These are phyloP conservation scores for Seriola aureovittata DNA, from an alignment of 2,113 vertebrate species.

Conservation along the genomic window DNA sequence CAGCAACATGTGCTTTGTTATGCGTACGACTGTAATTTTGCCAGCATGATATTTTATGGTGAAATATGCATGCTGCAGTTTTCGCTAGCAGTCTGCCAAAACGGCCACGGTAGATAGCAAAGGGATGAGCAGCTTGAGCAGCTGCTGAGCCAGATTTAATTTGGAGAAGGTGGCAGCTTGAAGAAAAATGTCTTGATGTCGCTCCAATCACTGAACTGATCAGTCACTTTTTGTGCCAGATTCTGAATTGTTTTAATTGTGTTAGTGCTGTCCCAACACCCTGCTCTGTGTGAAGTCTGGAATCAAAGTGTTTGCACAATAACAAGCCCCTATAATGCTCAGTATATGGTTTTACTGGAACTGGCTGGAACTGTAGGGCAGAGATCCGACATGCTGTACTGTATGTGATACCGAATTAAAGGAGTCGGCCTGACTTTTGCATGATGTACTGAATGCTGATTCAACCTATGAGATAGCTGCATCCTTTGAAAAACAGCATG, in stretches of 20 bases:
- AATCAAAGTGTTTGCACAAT: background rate
- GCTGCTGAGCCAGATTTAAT: constrained; percentile 38
- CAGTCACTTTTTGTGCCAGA: constrained; percentile 22
- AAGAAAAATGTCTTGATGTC: constrained; percentile 48
- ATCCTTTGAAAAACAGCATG: constrained; percentile 7
- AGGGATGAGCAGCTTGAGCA: constrained; percentile 31
- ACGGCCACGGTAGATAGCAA: constrained; percentile 11
- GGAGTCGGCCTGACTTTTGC: background rate
- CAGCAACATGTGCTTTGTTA: constrained; percentile 48
- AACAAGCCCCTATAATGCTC: background rate
- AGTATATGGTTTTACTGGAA: constrained; percentile 12
- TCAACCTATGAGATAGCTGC: constrained; percentile 24
- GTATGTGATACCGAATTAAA: constrained; percentile 13
- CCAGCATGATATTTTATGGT: constrained; percentile 46
- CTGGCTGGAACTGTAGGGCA: background rate
- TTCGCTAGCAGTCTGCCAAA: constrained; percentile 37
- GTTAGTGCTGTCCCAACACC: background rate
- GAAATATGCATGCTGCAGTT: constrained; percentile 36
- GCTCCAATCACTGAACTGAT: constrained; percentile 39
- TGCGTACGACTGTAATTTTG: constrained; percentile 44
- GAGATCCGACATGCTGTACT: background rate
- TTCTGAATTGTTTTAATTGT: constrained; percentile 22
- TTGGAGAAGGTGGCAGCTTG: constrained; percentile 36
- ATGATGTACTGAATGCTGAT: constrained; percentile 55
- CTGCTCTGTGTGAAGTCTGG: background rate